These are phyloP conservation scores for Otus sunia DNA, from an alignment of 2,113 vertebrate genomes.

Conservation along the genomic window DNA sequence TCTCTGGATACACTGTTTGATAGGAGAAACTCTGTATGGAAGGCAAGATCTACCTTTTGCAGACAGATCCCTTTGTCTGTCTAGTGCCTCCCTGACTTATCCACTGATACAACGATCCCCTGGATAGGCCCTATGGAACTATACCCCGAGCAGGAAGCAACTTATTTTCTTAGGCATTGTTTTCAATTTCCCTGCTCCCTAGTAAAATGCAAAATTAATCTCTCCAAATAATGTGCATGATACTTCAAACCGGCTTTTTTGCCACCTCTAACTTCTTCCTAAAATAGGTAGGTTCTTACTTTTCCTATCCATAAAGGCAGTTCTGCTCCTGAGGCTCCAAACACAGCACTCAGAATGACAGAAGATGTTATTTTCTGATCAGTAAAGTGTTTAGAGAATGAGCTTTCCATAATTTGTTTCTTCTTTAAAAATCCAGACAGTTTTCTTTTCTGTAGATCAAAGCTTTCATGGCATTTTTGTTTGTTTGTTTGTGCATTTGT, in stretches of 20 bases:
- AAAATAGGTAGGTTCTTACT: not conserved
- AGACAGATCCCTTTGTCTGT: not conserved
- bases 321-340: not conserved
- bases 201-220: not conserved
- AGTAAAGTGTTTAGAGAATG: not conserved
- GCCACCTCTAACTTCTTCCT: not conserved
- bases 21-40: not conserved
- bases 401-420: not conserved
- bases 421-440: slow-evolving; percentile 10
- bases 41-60: not conserved
- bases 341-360: not conserved
- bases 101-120: not conserved
- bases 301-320: not conserved
- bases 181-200: not conserved
- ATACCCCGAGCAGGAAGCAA: not conserved
- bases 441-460: slow-evolving; percentile 27
- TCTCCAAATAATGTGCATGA: not conserved
- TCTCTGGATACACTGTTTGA: accelerated
- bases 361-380: slow-evolving; percentile 27
- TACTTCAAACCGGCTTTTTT: not conserved
- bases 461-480: not conserved
- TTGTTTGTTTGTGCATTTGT: not conserved
- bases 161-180: not conserved
- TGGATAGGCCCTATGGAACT: not conserved
- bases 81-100: not conserved